A percentile compares a stretch with the other conserved stretches of the same genome.
phyloP scores from a whole-genome alignment of 1,140 invertebrate species.

The Brachionus asplanchnoidis region DNA sequence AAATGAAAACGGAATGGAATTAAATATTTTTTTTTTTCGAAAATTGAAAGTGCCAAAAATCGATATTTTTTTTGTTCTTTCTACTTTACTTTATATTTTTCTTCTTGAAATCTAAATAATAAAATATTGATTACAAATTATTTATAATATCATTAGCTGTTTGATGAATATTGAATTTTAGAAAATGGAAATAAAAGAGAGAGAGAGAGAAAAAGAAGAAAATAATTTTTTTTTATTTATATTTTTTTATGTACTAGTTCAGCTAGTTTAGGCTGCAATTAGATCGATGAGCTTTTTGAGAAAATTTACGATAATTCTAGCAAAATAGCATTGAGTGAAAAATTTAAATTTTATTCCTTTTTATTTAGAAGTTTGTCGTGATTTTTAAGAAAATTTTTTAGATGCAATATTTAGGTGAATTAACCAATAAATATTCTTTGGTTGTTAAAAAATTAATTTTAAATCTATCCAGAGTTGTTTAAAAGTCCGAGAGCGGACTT shows the following conservation, averaged over 20 bases:
- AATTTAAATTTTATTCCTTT: too few relatives aligned
- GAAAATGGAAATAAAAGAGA: background rate
- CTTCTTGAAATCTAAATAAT: background rate
- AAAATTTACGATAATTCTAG: too few relatives aligned
- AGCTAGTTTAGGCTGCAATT: background rate
- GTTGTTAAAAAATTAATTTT: too few relatives aligned
- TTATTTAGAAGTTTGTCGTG: too few relatives aligned
- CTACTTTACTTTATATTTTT: background rate
- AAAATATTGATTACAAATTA: background rate
- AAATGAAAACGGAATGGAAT: conserved; percentile 4
- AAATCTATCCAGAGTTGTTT: too few relatives aligned
- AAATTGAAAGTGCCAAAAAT: background rate
- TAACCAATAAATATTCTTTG: too few relatives aligned
- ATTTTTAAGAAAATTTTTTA: too few relatives aligned
- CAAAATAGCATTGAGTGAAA: too few relatives aligned
- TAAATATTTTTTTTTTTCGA: background rate
- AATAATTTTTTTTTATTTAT: background rate
- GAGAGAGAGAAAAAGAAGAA: background rate
- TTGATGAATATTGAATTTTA: background rate
- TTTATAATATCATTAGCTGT: background rate
- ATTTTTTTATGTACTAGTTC: background rate
- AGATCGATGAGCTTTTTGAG: too few relatives aligned
- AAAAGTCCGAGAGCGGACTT: too few relatives aligned
- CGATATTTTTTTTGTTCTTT: background rate
- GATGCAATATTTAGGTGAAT: too few relatives aligned